Percentiles rank a stretch among this genome's conserved stretches.
These are phyloP conservation scores for Rhyacophila brunnea DNA, from an alignment of 1,140 invertebrate genomes.

Conservation along the genomic window DNA sequence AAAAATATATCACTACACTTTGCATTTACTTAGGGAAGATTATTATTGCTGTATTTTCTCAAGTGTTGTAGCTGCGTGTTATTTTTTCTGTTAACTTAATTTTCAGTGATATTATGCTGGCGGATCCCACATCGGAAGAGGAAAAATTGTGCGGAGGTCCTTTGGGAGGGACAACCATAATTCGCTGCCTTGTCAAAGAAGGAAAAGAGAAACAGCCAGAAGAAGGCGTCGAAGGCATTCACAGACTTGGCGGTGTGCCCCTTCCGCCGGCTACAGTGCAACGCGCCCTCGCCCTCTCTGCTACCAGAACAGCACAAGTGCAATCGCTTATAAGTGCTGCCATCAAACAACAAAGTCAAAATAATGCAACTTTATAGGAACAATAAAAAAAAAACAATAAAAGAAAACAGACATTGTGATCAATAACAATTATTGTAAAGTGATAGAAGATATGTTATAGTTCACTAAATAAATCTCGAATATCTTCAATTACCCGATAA, in stretches of 20 bases:
- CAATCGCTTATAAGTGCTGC: conserved; percentile 45
- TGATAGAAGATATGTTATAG: too few species aligned
- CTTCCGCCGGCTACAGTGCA: conserved; percentile 43
- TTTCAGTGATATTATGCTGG: conserved; percentile 53
- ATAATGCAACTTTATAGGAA: too few species aligned
- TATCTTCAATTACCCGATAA: too few species aligned
- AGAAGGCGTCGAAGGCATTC: conserved; percentile 13
- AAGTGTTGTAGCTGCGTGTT: too few species aligned
- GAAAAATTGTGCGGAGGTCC: conserved; percentile 49
- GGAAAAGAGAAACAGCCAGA: conserved; percentile 2
- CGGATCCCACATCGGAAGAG: conserved; percentile 60
- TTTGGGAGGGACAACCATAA: conserved; percentile 23
- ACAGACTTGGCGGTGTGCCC: conserved; percentile 44
- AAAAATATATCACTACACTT: too few species aligned
- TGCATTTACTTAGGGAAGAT: too few species aligned
- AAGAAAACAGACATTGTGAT: too few species aligned
- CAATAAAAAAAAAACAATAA: too few species aligned
- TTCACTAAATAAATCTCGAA: too few species aligned
- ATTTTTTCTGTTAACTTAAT: conserved; percentile 31
- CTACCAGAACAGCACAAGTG: conserved; percentile 42
- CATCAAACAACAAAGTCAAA: conserved; percentile 31
- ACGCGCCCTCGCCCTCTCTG: conserved; percentile 42
- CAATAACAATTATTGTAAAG: too few species aligned
- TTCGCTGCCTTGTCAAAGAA: conserved; percentile 17
- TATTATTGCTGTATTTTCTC: too few species aligned